Evolutionary conservation across 2,113 vertebrate genomes (phyloP).

Genomic region (Chlorodrepanis virens): DNA sequence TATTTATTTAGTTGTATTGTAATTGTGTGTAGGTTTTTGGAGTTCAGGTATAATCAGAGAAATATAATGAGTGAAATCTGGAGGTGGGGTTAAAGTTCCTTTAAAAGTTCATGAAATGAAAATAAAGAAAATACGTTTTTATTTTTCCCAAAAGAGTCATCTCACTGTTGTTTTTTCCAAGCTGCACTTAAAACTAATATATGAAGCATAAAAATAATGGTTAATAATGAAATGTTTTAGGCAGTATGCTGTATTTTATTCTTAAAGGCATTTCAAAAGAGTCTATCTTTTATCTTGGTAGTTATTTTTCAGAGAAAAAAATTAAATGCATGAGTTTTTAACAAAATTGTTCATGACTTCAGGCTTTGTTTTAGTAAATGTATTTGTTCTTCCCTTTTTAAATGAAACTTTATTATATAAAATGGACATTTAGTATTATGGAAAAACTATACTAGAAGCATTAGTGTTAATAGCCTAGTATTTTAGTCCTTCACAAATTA

Average conservation of each 20-base stretch:
- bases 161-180: not conserved
- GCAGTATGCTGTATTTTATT: not conserved
- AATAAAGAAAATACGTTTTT: not conserved
- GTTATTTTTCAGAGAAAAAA: not conserved
- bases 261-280: not conserved
- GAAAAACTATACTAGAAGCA: conserved; percentile 19
- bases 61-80: not conserved
- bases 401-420: not conserved
- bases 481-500: conserved; percentile 67
- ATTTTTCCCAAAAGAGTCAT: not conserved
- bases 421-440: not conserved
- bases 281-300: not conserved
- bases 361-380: not conserved
- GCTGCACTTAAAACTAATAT: not conserved
- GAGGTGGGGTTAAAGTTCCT: not conserved
- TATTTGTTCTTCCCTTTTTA: conserved; percentile 30
- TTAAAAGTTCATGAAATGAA: not conserved
- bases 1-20: not conserved
- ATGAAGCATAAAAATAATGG: not conserved
- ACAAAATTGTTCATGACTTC: not conserved
- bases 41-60: not conserved
- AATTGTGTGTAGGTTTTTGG: not conserved
- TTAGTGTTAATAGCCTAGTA: conserved; percentile 58
- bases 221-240: not conserved
- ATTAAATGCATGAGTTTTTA: not conserved